Conservation (phyloP, 1,140 invertebrate species). For the Dendrolimus kikuchii region DNA sequence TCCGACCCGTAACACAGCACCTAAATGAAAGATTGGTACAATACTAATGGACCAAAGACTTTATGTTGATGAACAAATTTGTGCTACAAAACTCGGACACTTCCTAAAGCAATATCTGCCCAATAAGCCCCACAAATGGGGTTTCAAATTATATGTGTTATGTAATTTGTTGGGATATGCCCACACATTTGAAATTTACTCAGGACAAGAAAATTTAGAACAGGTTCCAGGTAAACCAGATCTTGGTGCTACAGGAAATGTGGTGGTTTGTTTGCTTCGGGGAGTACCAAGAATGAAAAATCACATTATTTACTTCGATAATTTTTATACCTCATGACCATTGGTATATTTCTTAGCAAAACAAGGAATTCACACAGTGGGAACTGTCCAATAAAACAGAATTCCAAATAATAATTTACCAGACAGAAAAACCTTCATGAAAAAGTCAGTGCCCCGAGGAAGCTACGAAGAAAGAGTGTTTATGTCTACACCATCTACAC, state of each 20-base stretch:
- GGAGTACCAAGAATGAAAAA: constrained; percentile 29
- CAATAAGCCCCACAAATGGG: constrained; percentile 32
- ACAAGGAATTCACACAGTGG: constrained; percentile 22
- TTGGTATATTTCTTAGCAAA: constrained; percentile 18
- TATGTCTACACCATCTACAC: too few relatives aligned
- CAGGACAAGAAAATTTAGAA: constrained; percentile 17
- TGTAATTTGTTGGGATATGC: constrained; percentile 16
- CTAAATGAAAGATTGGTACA: too few relatives aligned
- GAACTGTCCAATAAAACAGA: constrained; percentile 22
- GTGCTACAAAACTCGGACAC: constrained; percentile 31
- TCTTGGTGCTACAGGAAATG: constrained; percentile 20
- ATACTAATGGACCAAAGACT: constrained; percentile 35
- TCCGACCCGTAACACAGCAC: too few relatives aligned
- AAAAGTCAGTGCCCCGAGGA: constrained; percentile 35
- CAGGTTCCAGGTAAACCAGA: constrained; percentile 15
- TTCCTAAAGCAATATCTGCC: constrained; percentile 41
- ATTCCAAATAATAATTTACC: constrained; percentile 33
- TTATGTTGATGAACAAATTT: constrained; percentile 43
- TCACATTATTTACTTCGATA: constrained; percentile 37
- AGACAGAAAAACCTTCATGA: constrained; percentile 35
- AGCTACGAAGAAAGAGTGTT: constrained; percentile 33
- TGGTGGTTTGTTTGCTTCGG: constrained; percentile 20
- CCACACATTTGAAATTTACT: constrained; percentile 24
- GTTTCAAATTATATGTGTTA: constrained; percentile 22
- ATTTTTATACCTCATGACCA: constrained; percentile 22